Evolutionary conservation across 2,888 invertebrate genomes (phyloP).

Genomic region (Mimachlamys varia): DNA sequence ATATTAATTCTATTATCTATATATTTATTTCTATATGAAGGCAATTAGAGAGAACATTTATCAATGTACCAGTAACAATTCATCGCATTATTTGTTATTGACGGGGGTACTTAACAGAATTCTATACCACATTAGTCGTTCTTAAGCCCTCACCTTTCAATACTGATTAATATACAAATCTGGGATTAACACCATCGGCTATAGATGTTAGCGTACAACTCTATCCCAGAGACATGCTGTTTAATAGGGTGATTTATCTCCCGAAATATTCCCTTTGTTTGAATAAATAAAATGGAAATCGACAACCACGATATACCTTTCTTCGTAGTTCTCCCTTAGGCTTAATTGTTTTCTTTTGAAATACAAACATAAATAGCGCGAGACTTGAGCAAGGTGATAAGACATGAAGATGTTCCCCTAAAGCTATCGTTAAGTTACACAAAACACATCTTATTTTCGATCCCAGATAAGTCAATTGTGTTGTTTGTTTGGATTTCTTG

Average conservation of each 20-base stretch:
- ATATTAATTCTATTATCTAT: neutral
- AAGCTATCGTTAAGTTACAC: neutral
- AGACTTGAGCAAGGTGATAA: neutral
- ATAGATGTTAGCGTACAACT: neutral
- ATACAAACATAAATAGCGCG: neutral
- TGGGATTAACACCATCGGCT: neutral
- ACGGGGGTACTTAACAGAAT: neutral
- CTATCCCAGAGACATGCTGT: neutral
- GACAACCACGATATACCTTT: neutral
- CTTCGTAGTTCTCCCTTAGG: neutral
- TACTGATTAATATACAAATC: slow-evolving; percentile 18
- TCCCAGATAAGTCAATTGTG: neutral
- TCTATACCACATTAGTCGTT: slow-evolving; percentile 21
- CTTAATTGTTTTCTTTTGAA: neutral
- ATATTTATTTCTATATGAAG: neutral
- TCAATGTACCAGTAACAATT: neutral
- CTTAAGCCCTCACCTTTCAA: neutral
- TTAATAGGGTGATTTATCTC: slow-evolving; percentile 2
- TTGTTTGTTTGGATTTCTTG: slow-evolving; percentile 24
- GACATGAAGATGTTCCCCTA: neutral
- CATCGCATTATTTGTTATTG: neutral
- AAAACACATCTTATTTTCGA: neutral
- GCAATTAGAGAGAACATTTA: neutral
- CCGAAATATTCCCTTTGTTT: neutral
- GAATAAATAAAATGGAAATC: slow-evolving; percentile 12